phyloP scores from a whole-genome alignment of 2,113 vertebrate genomes.

The Narcine bancroftii region DNA sequence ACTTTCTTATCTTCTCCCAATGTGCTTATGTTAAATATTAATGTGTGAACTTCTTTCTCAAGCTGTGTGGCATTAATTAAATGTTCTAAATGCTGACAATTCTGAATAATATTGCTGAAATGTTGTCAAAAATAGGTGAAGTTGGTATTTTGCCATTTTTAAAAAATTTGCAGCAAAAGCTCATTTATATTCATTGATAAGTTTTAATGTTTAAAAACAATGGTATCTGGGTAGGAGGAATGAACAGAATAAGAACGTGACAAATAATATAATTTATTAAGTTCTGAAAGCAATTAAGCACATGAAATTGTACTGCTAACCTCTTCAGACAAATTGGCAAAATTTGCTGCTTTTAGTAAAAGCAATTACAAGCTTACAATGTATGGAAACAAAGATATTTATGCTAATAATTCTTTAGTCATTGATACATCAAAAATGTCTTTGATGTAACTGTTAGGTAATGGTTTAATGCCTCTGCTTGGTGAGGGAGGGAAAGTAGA shows the following conservation, averaged over 20 bases:
- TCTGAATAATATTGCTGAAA: neutral
- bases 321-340: neutral
- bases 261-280: neutral
- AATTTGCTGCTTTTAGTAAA: too few relatives aligned
- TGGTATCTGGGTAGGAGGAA: neutral
- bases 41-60: neutral
- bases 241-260: neutral
- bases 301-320: neutral
- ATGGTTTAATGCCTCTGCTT: neutral
- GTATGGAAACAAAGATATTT: neutral
- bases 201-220: slow-evolving; percentile 21
- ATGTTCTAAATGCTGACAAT: neutral
- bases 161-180: neutral
- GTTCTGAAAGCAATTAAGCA: neutral
- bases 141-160: neutral
- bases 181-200: neutral
- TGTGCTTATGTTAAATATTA: neutral
- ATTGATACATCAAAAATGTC: neutral
- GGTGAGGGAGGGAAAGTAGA: neutral
- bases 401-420: neutral
- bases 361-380: neutral
- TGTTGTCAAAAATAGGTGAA: neutral
- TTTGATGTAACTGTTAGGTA: neutral
- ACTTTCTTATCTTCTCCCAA: slow-evolving; percentile 5
- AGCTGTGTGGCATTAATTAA: neutral